phyloP scores from a whole-genome alignment of 2,113 vertebrate species.

The Hippoglossus stenolepis region DNA sequence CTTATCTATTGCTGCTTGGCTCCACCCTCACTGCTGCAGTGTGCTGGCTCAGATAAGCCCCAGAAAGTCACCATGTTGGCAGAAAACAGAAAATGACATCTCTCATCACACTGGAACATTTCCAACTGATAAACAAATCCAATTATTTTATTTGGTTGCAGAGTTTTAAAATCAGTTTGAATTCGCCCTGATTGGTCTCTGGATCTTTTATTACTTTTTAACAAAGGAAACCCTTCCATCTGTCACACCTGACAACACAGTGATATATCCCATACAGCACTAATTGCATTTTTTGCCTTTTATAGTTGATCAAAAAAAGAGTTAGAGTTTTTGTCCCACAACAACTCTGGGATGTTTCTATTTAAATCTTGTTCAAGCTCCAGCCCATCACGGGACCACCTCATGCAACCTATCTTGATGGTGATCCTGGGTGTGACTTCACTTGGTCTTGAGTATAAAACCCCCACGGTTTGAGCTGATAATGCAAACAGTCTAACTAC shows the following conservation, averaged over 20 bases:
- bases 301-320: not conserved
- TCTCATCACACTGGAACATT: not conserved
- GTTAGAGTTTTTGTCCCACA: not conserved
- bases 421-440: conserved; percentile 42
- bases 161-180: conserved; percentile 11
- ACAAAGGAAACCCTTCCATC: too few species aligned
- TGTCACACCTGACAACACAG: not conserved
- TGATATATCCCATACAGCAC: not conserved
- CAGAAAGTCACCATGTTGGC: not conserved
- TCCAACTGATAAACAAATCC: conserved; percentile 35
- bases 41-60: conserved; percentile 29
- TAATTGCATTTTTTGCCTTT: not conserved
- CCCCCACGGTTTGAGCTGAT: not conserved
- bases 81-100: not conserved
- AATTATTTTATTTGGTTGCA: not conserved
- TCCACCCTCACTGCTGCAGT: conserved; percentile 37
- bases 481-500: conserved; percentile 17
- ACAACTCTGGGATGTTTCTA: not conserved
- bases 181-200: not conserved
- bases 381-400: not conserved
- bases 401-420: conserved; percentile 19
- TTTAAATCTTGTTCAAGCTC: conserved; percentile 26
- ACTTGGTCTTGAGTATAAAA: conserved; percentile 25
- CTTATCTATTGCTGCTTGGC: conserved; percentile 23
- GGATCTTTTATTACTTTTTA: not conserved